These are phyloP conservation scores for Caenorhabditis elegans DNA, from an alignment of 1,140 invertebrate genomes.

Conservation along the genomic window WBcel235 BX284604.4:7991001-7991500, in stretches of 20 bases:
- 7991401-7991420: neutral
- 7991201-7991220: neutral
- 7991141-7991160: too few relatives aligned
- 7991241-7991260: neutral
- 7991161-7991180: neutral
- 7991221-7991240: constrained; percentile 4
- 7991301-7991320: neutral
- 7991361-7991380: neutral
- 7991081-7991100: too few relatives aligned
- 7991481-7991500: neutral
- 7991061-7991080: too few relatives aligned
- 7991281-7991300: neutral
- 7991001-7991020: too few relatives aligned
- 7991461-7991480: neutral
- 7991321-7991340: neutral
- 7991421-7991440: too few relatives aligned
- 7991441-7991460: too few relatives aligned
- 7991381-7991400: too few relatives aligned
- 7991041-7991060: too few relatives aligned
- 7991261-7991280: constrained; percentile 18
- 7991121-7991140: too few relatives aligned
- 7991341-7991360: constrained; percentile 8
- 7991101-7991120: too few relatives aligned
- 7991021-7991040: too few relatives aligned
- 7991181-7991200: neutral